Evolutionary conservation across 2,888 invertebrate genomes (phyloP), one percentile per base, ranked within the genome.

Genomic region (Tipula vernalis): DNA sequence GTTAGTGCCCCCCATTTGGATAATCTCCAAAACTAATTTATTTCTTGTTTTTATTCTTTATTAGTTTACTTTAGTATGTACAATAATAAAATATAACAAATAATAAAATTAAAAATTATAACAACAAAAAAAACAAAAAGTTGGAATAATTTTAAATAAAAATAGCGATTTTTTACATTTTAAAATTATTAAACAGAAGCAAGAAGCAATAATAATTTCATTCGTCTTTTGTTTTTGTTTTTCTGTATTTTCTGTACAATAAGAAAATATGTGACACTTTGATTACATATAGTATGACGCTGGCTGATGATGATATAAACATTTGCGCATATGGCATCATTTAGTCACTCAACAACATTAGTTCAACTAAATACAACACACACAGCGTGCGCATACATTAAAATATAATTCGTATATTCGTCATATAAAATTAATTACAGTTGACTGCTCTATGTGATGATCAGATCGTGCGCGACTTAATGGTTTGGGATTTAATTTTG

Each of bases 241-340:
- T 15, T 51, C 28, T 51, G 12, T 15, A 51, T 51, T 51, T 51
- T 51, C 51, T 51, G 15, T 51, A n/a, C 51, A 51, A 51, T 28
- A 71, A 71, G 71, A 71, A 71, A 71, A 71, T 71, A 12, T 28
- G 8, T 71, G 71, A 71, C 71, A 71, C 71, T 71, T 71, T 71
- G 71, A 71, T 28, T 71, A 71, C 71, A 71, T 28, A n/a, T n/a
- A n/a, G n/a, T n/a, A 28, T 3, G 71, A 84, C n/a, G 84, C 41
- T 84, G 36, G 84, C n/a, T 41, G 41, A n/a, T 84, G 84, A 84
- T 84, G 84, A 84, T 84, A 84, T 84, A 84, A 84, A 84, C 84
- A 84, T 84, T 84, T 84, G 84, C 84, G 39, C 84, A 84, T 84
- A 84, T 84, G 84, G 84, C 84, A 39, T 84, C 84, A 84, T 84